phyloP scores from a whole-genome alignment of 2,797 vertebrate species.

The Anableps anableps region DNA sequence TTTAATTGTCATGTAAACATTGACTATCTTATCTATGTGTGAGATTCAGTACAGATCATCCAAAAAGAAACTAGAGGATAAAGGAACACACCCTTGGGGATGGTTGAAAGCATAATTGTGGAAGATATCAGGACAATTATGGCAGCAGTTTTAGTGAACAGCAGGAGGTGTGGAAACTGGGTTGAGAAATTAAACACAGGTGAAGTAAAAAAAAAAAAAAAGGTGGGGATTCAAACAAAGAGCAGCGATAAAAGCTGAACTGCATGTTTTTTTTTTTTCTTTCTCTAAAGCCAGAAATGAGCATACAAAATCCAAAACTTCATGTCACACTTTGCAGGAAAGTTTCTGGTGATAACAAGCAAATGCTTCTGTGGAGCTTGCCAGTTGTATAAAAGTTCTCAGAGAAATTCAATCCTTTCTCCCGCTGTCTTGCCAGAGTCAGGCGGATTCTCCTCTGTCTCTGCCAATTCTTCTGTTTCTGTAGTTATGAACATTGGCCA shows the following conservation, averaged over 20 bases:
- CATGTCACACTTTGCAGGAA: constrained; percentile 4
- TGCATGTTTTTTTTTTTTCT: not conserved
- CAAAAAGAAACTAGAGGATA: not conserved
- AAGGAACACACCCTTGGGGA: not conserved
- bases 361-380: not conserved
- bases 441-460: not conserved
- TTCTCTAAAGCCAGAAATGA: not conserved
- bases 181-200: not conserved
- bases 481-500: not conserved
- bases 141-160: not conserved
- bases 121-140: not conserved
- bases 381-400: constrained; percentile 7
- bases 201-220: not conserved
- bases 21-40: not conserved
- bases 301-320: constrained; percentile 13
- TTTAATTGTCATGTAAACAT: not conserved
- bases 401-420: not conserved
- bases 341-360: constrained; percentile 5
- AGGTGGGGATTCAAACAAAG: constrained; percentile 2
- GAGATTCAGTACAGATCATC: not conserved
- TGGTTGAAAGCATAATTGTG: not conserved
- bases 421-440: constrained; percentile 6
- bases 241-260: not conserved
- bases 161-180: not conserved
- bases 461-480: constrained; percentile 3